Conservation (phyloP, 2,888 invertebrate genomes). For the Dione juno region DNA sequence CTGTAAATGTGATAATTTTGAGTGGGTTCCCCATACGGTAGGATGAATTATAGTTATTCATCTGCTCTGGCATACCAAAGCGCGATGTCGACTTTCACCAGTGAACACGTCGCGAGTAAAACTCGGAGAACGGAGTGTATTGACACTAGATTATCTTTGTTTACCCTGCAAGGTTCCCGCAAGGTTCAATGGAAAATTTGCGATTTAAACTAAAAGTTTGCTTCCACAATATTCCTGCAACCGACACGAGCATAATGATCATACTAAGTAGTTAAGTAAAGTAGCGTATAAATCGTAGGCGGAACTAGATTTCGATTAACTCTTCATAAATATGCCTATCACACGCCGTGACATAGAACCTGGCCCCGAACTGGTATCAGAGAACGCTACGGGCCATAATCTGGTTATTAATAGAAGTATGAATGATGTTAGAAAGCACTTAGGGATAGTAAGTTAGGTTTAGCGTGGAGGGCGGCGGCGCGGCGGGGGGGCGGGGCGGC, state of each 20-base stretch:
- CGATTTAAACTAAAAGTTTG: too few relatives aligned
- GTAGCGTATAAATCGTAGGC: slow-evolving; percentile 35
- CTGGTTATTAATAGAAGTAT: slow-evolving; percentile 43
- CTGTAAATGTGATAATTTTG: too few relatives aligned
- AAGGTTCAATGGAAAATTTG: too few relatives aligned
- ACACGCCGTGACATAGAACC: slow-evolving; percentile 30
- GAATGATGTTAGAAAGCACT: slow-evolving; percentile 43
- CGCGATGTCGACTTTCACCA: background rate
- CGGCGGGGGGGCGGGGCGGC: slow-evolving; percentile 16
- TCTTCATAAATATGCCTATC: slow-evolving; percentile 46
- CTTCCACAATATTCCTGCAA: too few relatives aligned
- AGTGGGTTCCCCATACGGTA: too few relatives aligned
- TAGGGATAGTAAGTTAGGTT: slow-evolving; percentile 37
- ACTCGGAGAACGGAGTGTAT: background rate
- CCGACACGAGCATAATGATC: background rate
- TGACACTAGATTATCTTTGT: too few relatives aligned
- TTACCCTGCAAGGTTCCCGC: too few relatives aligned
- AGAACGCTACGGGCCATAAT: slow-evolving; percentile 39
- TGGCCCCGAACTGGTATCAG: slow-evolving; percentile 26
- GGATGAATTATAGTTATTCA: too few relatives aligned
- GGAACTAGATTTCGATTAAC: slow-evolving; percentile 37
- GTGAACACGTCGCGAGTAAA: too few relatives aligned
- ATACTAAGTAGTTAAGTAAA: slow-evolving; percentile 16
- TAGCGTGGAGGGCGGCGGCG: slow-evolving; percentile 21
- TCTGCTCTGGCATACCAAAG: too few relatives aligned